phyloP scores from a whole-genome alignment of 2,888 invertebrate genomes.

The Eucriotettix oculatus region DNA sequence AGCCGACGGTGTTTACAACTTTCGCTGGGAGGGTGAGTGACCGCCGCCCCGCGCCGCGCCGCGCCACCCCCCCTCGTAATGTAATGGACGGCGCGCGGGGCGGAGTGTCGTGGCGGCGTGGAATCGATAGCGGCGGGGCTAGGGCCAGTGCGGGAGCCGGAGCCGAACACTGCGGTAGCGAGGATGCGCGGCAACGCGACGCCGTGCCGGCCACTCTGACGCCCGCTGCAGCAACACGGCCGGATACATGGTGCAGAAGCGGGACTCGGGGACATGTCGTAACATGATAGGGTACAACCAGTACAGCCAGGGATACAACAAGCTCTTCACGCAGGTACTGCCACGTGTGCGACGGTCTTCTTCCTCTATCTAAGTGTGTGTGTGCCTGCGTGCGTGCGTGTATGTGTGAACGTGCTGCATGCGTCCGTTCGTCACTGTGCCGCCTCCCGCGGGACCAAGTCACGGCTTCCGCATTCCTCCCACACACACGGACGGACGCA shows the following conservation, averaged over 20 bases:
- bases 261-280: conserved; percentile 34
- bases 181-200: neutral
- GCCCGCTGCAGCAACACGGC: conserved; percentile 4
- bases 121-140: conserved; percentile 10
- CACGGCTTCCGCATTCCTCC: too few relatives aligned
- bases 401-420: too few relatives aligned
- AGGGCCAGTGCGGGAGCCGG: neutral
- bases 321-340: conserved; percentile 63
- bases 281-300: conserved; percentile 64
- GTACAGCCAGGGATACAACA: conserved; percentile 64
- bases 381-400: too few relatives aligned
- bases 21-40: neutral
- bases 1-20: too few relatives aligned
- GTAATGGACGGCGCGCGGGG: neutral
- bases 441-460: too few relatives aligned
- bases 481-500: too few relatives aligned
- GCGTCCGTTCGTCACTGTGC: too few relatives aligned
- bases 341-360: neutral
- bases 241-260: conserved; percentile 23
- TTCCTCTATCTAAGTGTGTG: too few relatives aligned
- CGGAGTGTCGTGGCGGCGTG: conserved; percentile 14
- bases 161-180: neutral
- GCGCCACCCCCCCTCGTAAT: conserved; percentile 9
- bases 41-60: conserved; percentile 11
- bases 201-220: neutral